Conservation (phyloP, 1,140 invertebrate species). For the Monochamus saltuarius region DNA sequence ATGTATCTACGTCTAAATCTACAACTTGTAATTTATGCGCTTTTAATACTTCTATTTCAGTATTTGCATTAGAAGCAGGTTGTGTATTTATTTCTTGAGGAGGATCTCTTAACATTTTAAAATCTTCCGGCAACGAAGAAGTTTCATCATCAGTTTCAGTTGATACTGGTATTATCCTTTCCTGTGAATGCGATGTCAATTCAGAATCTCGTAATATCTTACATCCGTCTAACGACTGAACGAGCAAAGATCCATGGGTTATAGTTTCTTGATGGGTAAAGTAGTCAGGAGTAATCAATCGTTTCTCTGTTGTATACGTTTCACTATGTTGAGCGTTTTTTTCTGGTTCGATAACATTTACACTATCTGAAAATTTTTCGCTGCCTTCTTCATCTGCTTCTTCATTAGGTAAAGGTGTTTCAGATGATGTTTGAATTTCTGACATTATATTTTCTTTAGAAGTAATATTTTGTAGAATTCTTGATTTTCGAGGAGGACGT, state of each 20-base stretch:
- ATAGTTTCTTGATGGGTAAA: slow-evolving; percentile 45
- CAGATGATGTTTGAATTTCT: slow-evolving; percentile 9
- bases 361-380: no score
- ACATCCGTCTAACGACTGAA: slow-evolving; percentile 42
- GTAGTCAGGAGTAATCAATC: slow-evolving; percentile 54
- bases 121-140: slow-evolving; percentile 46
- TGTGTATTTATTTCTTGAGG: slow-evolving; percentile 1
- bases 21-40: slow-evolving; percentile 63
- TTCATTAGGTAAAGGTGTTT: not conserved
- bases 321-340: slow-evolving; percentile 3
- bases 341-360: no score
- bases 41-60: slow-evolving; percentile 51
- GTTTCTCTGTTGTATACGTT: slow-evolving; percentile 51
- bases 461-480: slow-evolving; percentile 47
- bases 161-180: slow-evolving; percentile 31
- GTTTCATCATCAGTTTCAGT: slow-evolving; percentile 38
- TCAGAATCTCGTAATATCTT: slow-evolving; percentile 35
- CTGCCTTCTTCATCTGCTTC: no score
- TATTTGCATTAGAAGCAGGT: slow-evolving; percentile 14
- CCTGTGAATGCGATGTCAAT: slow-evolving; percentile 17
- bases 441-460: slow-evolving; percentile 33
- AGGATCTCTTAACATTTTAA: slow-evolving; percentile 36
- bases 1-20: slow-evolving; percentile 74
- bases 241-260: slow-evolving; percentile 47
- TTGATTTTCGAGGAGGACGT: slow-evolving; percentile 66